These are phyloP conservation scores for Perognathus longimembris DNA, from an alignment of 2,113 vertebrate genomes.

Conservation along the genomic window DNA sequence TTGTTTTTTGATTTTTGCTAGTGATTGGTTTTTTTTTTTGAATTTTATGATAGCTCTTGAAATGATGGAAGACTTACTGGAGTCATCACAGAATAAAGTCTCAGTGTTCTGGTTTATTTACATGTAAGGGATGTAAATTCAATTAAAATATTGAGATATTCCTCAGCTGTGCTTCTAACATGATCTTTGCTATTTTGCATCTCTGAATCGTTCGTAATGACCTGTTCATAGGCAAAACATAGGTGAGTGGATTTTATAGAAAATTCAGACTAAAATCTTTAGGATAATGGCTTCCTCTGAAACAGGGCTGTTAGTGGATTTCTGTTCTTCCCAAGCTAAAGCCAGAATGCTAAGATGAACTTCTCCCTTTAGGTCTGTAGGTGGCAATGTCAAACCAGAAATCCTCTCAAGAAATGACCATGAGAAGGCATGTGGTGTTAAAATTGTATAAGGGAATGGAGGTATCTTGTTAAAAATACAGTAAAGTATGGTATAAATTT, in stretches of 20 bases:
- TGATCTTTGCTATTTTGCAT: not conserved
- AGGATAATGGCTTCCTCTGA: not conserved
- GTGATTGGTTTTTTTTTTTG: conserved; percentile 10
- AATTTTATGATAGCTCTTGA: conserved; percentile 37
- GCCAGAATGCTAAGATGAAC: conserved; percentile 33
- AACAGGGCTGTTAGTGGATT: not conserved
- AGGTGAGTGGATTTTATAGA: conserved; percentile 20
- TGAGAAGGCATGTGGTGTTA: not conserved
- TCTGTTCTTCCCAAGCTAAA: not conserved
- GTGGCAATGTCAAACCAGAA: conserved; percentile 68
- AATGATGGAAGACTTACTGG: conserved; percentile 10
- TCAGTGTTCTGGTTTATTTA: conserved; percentile 42
- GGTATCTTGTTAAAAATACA: conserved; percentile 29
- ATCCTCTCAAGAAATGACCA: not conserved
- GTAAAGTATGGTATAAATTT: conserved; percentile 21
- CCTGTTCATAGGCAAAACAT: not conserved
- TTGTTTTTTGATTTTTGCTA: conserved; percentile 36
- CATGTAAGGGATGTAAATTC: not conserved
- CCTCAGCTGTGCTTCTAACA: not conserved
- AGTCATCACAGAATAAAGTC: conserved; percentile 24
- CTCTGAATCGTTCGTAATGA: not conserved
- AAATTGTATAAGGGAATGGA: not conserved
- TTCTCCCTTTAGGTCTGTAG: conserved; percentile 60
- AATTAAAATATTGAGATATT: conserved; percentile 27
- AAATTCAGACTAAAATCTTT: conserved; percentile 7